These are phyloP conservation scores for Drosophila virilis DNA, from an alignment of 1,140 invertebrate species.

Conservation along the genomic window DNA sequence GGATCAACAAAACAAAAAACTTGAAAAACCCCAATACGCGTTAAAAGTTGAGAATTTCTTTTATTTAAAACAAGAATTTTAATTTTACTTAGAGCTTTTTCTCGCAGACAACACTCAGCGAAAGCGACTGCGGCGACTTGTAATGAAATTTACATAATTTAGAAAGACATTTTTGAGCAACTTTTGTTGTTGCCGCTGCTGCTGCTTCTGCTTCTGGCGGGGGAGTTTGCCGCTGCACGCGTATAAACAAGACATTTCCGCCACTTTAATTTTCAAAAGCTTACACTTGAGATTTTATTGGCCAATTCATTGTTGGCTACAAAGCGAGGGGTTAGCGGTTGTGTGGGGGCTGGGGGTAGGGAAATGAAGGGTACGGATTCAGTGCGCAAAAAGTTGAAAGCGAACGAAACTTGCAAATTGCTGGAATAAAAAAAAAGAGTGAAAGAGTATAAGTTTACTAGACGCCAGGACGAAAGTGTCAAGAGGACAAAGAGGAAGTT, in stretches of 20 bases:
- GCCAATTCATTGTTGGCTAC: constrained; percentile 80
- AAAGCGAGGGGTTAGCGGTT: constrained; percentile 17
- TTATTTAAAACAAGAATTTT: constrained; percentile 74
- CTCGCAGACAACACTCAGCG: constrained; percentile 39
- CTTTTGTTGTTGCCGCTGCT: constrained; percentile 38
- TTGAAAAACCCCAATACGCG: constrained; percentile 39
- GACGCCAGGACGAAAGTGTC: constrained; percentile 19
- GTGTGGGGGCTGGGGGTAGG: background rate
- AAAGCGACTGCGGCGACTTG: constrained; percentile 30
- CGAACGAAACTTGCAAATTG: constrained; percentile 64
- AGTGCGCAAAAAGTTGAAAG: constrained; percentile 53
- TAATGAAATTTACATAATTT: constrained; percentile 83
- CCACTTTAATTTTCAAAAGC: constrained; percentile 83
- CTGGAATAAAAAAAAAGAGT: constrained; percentile 26
- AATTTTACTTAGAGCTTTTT: constrained; percentile 73
- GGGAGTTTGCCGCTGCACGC: constrained; percentile 53
- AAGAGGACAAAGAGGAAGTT: constrained; percentile 18
- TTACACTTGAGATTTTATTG: constrained; percentile 83
- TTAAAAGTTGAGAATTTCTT: constrained; percentile 40
- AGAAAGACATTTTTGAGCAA: constrained; percentile 78
- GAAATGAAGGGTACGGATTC: constrained; percentile 16
- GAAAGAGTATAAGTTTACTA: constrained; percentile 19
- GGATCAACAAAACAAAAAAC: background rate
- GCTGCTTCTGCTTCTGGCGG: background rate
- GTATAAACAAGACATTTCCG: constrained; percentile 83